A percentile compares a stretch with the other conserved stretches of the same genome.
Evolutionary conservation across 2,797 vertebrate genomes (phyloP).

Genomic region (Coendou prehensilis): DNA sequence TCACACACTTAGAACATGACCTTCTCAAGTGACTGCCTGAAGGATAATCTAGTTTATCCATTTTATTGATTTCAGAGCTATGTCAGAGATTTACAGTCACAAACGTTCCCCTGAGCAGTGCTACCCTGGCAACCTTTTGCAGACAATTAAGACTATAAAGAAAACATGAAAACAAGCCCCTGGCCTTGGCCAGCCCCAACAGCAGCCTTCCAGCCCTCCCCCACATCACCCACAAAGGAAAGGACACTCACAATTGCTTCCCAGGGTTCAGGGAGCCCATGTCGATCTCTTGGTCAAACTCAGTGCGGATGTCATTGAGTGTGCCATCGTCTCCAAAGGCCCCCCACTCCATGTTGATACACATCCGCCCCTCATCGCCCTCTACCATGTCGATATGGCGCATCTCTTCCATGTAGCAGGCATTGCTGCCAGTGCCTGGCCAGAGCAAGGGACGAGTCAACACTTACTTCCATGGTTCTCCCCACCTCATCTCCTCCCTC

Average conservation of each 20-base stretch:
- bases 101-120: neutral
- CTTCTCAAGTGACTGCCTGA: neutral
- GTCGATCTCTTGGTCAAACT: conserved; percentile 96
- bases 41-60: neutral
- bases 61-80: neutral
- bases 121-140: neutral
- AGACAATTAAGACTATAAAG: neutral
- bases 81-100: neutral
- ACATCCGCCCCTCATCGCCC: conserved; percentile 97
- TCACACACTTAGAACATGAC: neutral
- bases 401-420: conserved; percentile 99
- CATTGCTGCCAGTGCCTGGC: conserved; percentile 96
- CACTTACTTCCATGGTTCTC: fast-evolving
- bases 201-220: neutral
- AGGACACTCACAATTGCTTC: conserved; percentile 95
- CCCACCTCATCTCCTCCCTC: neutral
- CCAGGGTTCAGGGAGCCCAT: conserved; percentile 97
- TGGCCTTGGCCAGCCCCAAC: neutral
- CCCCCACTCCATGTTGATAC: conserved; percentile 98
- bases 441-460: neutral
- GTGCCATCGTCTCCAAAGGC: conserved; percentile 95
- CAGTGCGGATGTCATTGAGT: conserved; percentile 94
- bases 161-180: neutral
- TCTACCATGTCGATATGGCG: conserved; percentile 96
- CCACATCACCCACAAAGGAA: neutral